A percentile compares a stretch with the other conserved stretches of the same genome.
Evolutionary conservation across 2,113 vertebrate genomes (phyloP).

Genomic region (Muscicapa adusta): DNA sequence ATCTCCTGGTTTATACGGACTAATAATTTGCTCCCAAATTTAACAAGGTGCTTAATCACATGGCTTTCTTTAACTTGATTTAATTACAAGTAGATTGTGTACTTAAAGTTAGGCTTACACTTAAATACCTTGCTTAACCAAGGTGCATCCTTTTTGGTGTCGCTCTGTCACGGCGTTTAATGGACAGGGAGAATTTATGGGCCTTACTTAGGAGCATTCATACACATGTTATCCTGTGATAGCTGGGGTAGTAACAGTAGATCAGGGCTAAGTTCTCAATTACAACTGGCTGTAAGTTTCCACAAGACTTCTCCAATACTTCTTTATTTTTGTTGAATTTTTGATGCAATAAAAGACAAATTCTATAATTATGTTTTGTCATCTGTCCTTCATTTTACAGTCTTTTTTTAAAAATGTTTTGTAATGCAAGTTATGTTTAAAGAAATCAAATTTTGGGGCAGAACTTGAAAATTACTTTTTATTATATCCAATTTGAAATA

Average conservation of each 20-base stretch:
- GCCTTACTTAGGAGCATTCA: background rate
- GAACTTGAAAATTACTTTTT: background rate
- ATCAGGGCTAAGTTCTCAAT: background rate
- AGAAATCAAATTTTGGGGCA: background rate
- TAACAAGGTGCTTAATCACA: constrained; percentile 33
- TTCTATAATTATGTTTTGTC: background rate
- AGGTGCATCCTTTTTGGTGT: background rate
- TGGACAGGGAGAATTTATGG: background rate
- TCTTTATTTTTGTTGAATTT: background rate
- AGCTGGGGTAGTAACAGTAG: background rate
- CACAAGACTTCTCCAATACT: background rate
- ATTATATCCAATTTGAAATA: background rate
- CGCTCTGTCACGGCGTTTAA: background rate
- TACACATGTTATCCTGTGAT: background rate
- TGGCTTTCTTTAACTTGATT: background rate
- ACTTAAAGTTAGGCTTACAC: background rate
- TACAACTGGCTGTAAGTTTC: background rate
- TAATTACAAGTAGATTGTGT: background rate
- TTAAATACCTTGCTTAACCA: background rate
- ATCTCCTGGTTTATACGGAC: constrained; percentile 26
- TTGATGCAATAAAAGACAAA: background rate
- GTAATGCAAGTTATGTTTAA: background rate
- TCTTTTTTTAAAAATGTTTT: background rate
- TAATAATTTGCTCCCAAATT: constrained; percentile 24
- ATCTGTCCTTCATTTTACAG: background rate